Evolutionary conservation across 2,888 invertebrate genomes (phyloP).

Genomic region (Himalopsyche tibetana): DNA sequence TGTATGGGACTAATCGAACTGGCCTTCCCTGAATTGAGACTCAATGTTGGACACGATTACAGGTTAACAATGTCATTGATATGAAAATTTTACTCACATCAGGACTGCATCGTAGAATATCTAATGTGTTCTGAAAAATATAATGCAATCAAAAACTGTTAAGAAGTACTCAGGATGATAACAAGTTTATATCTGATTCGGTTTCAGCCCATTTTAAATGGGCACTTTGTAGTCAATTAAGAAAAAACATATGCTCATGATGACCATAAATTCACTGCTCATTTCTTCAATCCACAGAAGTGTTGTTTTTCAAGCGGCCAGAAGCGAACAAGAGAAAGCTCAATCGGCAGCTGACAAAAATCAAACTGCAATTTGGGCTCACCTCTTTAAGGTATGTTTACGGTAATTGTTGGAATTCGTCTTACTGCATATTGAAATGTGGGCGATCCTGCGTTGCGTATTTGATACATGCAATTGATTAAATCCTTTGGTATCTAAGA

Average conservation of each 20-base stretch:
- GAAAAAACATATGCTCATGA: no score
- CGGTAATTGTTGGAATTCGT: background rate
- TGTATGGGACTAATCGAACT: constrained; percentile 91
- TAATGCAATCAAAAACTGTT: no score
- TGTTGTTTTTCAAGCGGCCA: constrained; percentile 65
- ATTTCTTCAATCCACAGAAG: constrained; percentile 44
- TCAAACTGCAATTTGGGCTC: constrained; percentile 84
- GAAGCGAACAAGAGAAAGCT: constrained; percentile 59
- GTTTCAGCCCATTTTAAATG: no score
- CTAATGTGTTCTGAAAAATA: no score
- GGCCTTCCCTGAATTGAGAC: constrained; percentile 88
- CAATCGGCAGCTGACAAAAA: constrained; percentile 68
- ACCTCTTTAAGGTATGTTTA: constrained; percentile 82
- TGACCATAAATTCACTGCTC: no score
- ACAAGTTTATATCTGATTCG: background rate
- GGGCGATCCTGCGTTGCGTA: background rate
- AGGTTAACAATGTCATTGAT: constrained; percentile 66
- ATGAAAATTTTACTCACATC: background rate
- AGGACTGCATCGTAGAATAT: background rate
- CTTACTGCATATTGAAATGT: background rate
- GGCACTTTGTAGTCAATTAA: no score
- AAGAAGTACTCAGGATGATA: background rate
- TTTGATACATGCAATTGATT: background rate
- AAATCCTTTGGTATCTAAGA: no score
- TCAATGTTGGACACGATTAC: constrained; percentile 81